These are phyloP conservation scores for Sandelia bainsii DNA, from an alignment of 2,797 vertebrate species.

Conservation along the genomic window DNA sequence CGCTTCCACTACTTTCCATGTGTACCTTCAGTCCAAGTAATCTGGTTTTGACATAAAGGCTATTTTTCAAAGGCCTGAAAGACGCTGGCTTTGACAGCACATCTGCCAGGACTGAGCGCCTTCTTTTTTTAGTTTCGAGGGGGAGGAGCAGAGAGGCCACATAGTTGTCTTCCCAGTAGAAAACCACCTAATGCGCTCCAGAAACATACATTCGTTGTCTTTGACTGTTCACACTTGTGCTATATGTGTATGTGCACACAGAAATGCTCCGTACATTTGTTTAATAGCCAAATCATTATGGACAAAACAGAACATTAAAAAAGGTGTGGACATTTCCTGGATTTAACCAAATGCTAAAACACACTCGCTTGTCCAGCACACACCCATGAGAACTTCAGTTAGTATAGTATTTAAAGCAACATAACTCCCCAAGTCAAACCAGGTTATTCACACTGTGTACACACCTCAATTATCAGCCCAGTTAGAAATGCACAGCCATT, in stretches of 20 bases:
- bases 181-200: conserved; percentile 52
- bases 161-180: conserved; percentile 46
- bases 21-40: conserved; percentile 54
- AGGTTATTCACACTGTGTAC: conserved; percentile 56
- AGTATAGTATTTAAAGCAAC: conserved; percentile 40
- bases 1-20: conserved; percentile 66
- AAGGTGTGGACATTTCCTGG: conserved; percentile 57
- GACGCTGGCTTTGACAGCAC: conserved; percentile 59
- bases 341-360: conserved; percentile 59
- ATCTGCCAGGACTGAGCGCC: conserved; percentile 60
- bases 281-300: conserved; percentile 38
- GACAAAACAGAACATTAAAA: conserved; percentile 43
- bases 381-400: conserved; percentile 53
- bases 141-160: conserved; percentile 34
- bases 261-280: neutral
- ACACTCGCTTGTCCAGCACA: conserved; percentile 54
- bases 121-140: conserved; percentile 12
- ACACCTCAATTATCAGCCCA: conserved; percentile 66
- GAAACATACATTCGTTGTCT: conserved; percentile 29
- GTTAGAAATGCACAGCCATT: conserved; percentile 26
- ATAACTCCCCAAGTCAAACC: conserved; percentile 61
- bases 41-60: conserved; percentile 73
- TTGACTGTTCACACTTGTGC: conserved; percentile 3
- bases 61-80: conserved; percentile 68
- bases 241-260: conserved; percentile 13